Evolutionary conservation across 2,888 invertebrate genomes (phyloP).

Genomic region (Hemistola chrysoprasaria): DNA sequence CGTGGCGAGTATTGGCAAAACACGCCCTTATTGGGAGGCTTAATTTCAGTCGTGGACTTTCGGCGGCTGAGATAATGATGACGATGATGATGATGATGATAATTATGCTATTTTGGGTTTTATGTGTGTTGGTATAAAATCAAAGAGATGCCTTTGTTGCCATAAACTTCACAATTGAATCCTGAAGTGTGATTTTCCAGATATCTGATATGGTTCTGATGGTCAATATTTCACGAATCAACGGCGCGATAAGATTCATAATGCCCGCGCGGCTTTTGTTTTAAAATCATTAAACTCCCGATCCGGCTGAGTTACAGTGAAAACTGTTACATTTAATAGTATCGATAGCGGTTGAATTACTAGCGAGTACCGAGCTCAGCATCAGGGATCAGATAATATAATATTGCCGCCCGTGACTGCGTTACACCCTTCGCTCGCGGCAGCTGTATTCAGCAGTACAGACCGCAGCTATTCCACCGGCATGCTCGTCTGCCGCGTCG

Average conservation of each 20-base stretch:
- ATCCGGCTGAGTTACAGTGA: slow-evolving; percentile 8
- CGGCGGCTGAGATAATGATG: too few relatives aligned
- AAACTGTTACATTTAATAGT: slow-evolving; percentile 28
- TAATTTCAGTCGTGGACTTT: too few relatives aligned
- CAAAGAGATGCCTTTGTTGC: too few relatives aligned
- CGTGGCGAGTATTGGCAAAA: too few relatives aligned
- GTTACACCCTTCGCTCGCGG: slow-evolving; percentile 12
- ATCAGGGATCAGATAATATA: slow-evolving; percentile 57
- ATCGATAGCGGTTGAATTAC: slow-evolving; percentile 43
- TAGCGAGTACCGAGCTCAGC: slow-evolving; percentile 35
- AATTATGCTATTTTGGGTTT: too few relatives aligned
- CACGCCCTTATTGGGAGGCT: too few relatives aligned
- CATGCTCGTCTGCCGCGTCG: slow-evolving; percentile 61
- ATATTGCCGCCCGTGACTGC: slow-evolving; percentile 59
- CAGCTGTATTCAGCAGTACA: not conserved
- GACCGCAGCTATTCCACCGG: slow-evolving; percentile 42
- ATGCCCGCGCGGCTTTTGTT: not conserved
- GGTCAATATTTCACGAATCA: too few relatives aligned
- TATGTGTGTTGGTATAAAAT: too few relatives aligned
- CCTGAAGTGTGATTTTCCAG: not conserved
- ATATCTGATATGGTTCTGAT: too few relatives aligned
- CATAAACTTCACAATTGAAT: too few relatives aligned
- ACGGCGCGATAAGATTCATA: too few relatives aligned
- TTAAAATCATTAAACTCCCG: slow-evolving; percentile 3
- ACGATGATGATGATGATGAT: too few relatives aligned